Evolutionary conservation across 2,797 vertebrate species (phyloP), one percentile per base, ranked within the genome.

Genomic region (Fratercula arctica): DNA sequence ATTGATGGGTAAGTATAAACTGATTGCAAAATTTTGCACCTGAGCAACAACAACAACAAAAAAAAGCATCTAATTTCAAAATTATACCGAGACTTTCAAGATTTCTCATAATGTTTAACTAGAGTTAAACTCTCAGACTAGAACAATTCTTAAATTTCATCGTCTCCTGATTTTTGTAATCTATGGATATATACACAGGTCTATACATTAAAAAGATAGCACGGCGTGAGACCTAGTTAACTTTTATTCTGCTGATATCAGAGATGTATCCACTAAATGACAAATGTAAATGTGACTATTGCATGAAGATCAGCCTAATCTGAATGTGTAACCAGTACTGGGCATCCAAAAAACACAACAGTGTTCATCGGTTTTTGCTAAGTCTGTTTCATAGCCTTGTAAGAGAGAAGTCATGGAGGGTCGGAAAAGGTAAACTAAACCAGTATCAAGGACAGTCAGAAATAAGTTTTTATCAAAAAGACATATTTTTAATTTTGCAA

Each of bases 61-160:
- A 85, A 93, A 83, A 83, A 94, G 69, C 35, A 35, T 35, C 54
- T 78, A 86, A 28, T 85, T 96, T 96, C 79, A 96, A 94, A 95
- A 95, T 85, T 76, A 78, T n/a, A 81, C 35, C 84, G 56, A 90
- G 29, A 94, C 85, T 95, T 95, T 90, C 91, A 95, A 96, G 91
- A 89, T 70, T 93, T 95, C 86, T 78, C 61, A 29, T 15, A 54
- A 51, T 45, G 56, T 70, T 59, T 85, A 23, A 60, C 57, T 50
- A 33, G 5, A 63, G 21, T 31, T 56, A 35, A 50, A 25, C 18
- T 60, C 24, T 74, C 29, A 29, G 70, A 74, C 53, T 33, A 59
- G 16, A 78, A 48, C 8, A 78, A 72, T 14, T 54, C 43, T 74
- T 56, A 70, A 53, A 59, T 54, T 29, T 85, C 35, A 72, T 37